These are phyloP conservation scores for Polyploca ridens DNA, from an alignment of 2,888 invertebrate species.

Conservation along the genomic window DNA sequence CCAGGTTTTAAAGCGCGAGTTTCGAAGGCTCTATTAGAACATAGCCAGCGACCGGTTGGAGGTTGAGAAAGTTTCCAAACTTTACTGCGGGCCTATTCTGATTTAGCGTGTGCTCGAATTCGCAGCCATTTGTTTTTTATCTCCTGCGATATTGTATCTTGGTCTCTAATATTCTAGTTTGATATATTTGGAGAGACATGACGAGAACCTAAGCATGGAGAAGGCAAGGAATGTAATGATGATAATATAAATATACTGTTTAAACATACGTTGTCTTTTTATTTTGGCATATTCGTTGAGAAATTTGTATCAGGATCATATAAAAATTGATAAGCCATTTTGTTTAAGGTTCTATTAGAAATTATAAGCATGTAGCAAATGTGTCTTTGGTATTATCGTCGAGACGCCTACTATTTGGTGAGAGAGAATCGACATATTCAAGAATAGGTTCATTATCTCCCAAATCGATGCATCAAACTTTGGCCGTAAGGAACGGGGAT, in stretches of 20 bases:
- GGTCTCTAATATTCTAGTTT: background rate
- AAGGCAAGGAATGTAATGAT: too few species aligned
- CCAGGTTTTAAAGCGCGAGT: background rate
- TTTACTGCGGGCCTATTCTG: slow-evolving; percentile 6
- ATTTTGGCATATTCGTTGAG: too few species aligned
- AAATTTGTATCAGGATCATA: too few species aligned
- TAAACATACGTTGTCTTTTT: too few species aligned
- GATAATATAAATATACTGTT: too few species aligned
- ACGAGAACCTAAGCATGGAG: too few species aligned
- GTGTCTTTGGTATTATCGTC: too few species aligned
- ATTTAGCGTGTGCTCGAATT: background rate
- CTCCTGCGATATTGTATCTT: background rate
- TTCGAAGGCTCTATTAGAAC: slow-evolving; percentile 7
- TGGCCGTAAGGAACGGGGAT: slow-evolving; percentile 1
- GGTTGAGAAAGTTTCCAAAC: background rate
- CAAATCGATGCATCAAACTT: slow-evolving; percentile 7
- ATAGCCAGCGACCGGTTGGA: background rate
- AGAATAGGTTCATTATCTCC: background rate
- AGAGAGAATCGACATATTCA: background rate
- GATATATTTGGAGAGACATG: too few species aligned
- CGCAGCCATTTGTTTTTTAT: background rate
- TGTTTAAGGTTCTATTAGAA: too few species aligned
- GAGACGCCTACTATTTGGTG: too few species aligned
- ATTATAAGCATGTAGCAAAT: too few species aligned
- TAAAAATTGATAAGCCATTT: too few species aligned